Conservation (phyloP, 1,140 invertebrate genomes). For the Drosophila dunni region DNA sequence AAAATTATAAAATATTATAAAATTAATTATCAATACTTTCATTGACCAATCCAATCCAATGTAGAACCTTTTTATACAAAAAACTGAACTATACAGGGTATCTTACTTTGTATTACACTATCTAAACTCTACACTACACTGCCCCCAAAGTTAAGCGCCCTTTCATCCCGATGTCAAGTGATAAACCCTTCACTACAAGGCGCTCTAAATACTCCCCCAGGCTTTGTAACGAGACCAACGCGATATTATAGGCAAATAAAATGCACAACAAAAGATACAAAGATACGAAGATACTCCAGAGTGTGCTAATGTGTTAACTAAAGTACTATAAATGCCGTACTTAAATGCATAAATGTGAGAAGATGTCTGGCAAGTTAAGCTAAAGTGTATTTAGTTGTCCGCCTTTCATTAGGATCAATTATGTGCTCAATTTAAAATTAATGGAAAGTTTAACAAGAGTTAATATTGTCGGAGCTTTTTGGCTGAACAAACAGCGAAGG, state of each 20-base stretch:
- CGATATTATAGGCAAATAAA: slow-evolving; percentile 57
- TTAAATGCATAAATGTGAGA: background rate
- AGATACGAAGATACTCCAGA: background rate
- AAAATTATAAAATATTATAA: too few species aligned
- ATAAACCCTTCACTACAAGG: slow-evolving; percentile 40
- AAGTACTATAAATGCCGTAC: slow-evolving; percentile 2
- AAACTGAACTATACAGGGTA: too few species aligned
- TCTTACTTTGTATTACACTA: background rate
- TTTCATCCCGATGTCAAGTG: background rate
- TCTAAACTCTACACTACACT: background rate
- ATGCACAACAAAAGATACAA: background rate
- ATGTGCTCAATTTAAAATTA: slow-evolving; percentile 52
- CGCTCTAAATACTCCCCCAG: slow-evolving; percentile 42
- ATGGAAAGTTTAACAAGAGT: slow-evolving; percentile 26
- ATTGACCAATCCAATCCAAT: too few species aligned
- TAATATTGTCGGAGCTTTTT: slow-evolving; percentile 39
- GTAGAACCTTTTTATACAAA: too few species aligned
- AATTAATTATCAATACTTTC: too few species aligned
- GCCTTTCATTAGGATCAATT: slow-evolving; percentile 47
- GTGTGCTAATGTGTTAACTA: slow-evolving; percentile 1
- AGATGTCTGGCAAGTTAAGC: background rate
- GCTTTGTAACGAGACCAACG: slow-evolving; percentile 30
- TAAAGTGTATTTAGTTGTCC: slow-evolving; percentile 3
- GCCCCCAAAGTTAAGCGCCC: too few species aligned
- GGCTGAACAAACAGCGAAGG: slow-evolving; percentile 28